Evolutionary conservation across 2,797 vertebrate species (phyloP), one percentile per base, ranked within the genome.

Genomic region (Labroides dimidiatus): DNA sequence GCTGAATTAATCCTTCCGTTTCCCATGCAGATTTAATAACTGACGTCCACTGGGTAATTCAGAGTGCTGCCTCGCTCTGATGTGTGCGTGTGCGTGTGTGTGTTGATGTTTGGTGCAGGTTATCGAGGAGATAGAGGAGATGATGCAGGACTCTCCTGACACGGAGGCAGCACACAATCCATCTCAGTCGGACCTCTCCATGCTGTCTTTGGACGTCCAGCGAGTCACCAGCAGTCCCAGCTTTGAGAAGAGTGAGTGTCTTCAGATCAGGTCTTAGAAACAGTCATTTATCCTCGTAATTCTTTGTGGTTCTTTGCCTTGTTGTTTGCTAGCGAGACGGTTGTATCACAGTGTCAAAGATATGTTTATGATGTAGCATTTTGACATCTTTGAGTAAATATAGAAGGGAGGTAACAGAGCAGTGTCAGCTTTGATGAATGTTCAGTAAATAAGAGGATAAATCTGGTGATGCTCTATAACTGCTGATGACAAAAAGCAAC

Each of bases 61-160:
- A 51, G 41, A 62, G 53, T 15, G 58, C 48, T 33, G 57, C 44
- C n/a, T 53, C 36, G 61, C 47, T 80, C 7, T 49, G 64, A 43
- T 33, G 30, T 5, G 7, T 33, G 4, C 72, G 30, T 5, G 7
- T 33, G 4, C 72, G 58, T 41, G 24, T 60, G 19, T 60, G 21
- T 53, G 49, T 13, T 49, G 2, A 74, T 12, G 37, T 58, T 48
- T 39, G 27, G 20, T 49, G 50, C 89, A 99, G 98, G 97, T 99
- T 23, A 99, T 99, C 63, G 97, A 99, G 93, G 97, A 99, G 94
- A 96, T 99, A 27, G 98, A 99, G 84, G 96, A 99, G 91, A 98
- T 99, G 95, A 98, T 99, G 97, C 96, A 98, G 86, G 96, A 98
- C 73, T 99, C 96, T 0, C 94, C 95, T 10, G 96, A 98, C 66